phyloP scores from a whole-genome alignment of 2,797 vertebrate genomes.

The Zalophus californianus region DNA sequence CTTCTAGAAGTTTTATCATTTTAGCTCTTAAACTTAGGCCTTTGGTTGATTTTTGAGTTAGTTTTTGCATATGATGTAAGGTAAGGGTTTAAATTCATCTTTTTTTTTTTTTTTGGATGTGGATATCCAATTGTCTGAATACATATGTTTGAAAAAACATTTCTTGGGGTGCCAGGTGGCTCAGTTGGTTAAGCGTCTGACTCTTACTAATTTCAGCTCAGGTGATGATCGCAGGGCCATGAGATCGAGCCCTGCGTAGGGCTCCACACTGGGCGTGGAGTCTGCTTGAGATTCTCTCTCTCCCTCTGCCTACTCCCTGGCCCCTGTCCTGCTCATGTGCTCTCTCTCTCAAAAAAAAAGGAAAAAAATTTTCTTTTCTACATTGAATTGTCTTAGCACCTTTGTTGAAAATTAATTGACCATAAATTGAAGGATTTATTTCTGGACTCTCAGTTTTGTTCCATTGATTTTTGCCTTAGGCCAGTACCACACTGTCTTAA shows the following conservation, averaged over 20 bases:
- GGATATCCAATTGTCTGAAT: neutral
- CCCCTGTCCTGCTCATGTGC: neutral
- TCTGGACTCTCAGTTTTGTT: neutral
- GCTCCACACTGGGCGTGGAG: neutral
- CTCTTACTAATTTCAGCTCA: neutral
- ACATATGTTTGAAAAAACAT: neutral
- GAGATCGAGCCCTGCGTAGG: neutral
- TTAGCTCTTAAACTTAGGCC: neutral
- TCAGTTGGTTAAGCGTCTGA: neutral
- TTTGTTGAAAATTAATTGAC: neutral
- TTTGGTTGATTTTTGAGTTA: neutral
- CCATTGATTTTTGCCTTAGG: neutral
- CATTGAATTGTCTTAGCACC: neutral
- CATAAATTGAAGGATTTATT: neutral
- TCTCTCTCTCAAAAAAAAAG: too few relatives aligned
- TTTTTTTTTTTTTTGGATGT: neutral
- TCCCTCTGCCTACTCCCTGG: rapidly evolving
- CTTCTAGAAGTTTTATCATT: neutral
- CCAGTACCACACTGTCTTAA: neutral
- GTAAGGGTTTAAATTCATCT: neutral
- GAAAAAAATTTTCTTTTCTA: neutral
- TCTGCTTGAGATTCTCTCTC: neutral
- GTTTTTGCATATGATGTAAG: neutral
- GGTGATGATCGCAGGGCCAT: neutral
- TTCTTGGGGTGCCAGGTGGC: neutral